Evolutionary conservation across 2,888 invertebrate genomes (phyloP).

Genomic region (Dorcus parallelipipedus): DNA sequence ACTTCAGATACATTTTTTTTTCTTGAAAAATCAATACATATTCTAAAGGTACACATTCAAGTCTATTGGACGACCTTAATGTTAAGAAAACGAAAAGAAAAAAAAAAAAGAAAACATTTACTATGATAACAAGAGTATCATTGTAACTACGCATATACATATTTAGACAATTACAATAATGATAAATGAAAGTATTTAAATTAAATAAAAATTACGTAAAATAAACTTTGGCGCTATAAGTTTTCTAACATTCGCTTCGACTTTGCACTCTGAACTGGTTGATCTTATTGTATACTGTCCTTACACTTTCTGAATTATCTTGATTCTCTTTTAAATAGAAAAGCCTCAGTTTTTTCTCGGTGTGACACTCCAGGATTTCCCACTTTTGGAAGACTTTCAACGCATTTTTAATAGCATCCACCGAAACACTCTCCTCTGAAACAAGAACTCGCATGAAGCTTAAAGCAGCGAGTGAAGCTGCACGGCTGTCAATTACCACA

Average conservation of each 20-base stretch:
- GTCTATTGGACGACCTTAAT: neutral
- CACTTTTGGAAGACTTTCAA: slow-evolving; percentile 77
- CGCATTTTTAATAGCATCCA: slow-evolving; percentile 83
- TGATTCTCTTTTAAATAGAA: slow-evolving; percentile 43
- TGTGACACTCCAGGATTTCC: slow-evolving; percentile 66
- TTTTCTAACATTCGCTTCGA: slow-evolving; percentile 9
- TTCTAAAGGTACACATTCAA: slow-evolving; percentile 1
- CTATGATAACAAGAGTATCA: no score
- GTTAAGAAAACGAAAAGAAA: neutral
- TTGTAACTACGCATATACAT: slow-evolving; percentile 5
- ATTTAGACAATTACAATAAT: slow-evolving; percentile 4
- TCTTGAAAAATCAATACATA: neutral
- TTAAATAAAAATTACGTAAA: neutral
- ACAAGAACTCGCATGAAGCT: slow-evolving; percentile 17
- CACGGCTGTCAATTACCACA: slow-evolving; percentile 57
- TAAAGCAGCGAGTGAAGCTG: neutral
- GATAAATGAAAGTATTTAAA: slow-evolving; percentile 1
- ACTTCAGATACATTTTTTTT: neutral
- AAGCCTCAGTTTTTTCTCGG: slow-evolving; percentile 42
- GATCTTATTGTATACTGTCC: slow-evolving; percentile 36
- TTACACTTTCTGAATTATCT: slow-evolving; percentile 39
- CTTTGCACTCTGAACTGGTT: slow-evolving; percentile 36
- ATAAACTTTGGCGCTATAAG: slow-evolving; percentile 15
- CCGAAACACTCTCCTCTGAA: slow-evolving; percentile 82
- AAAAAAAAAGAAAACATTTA: neutral